phyloP scores from a whole-genome alignment of 64 coral and sea anemone species.

The Pocillopora verrucosa region DNA sequence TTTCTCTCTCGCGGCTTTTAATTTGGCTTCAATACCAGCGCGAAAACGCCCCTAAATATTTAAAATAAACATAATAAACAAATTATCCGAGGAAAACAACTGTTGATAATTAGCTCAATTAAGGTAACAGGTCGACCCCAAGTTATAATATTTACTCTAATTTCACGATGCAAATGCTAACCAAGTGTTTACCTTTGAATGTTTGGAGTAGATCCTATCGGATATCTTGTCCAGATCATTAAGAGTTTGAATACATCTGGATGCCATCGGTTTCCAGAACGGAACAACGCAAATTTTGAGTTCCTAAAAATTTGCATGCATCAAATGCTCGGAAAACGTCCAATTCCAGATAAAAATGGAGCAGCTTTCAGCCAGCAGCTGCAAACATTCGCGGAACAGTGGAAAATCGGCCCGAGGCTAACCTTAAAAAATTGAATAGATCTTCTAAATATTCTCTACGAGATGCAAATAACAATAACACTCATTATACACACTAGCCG shows the following conservation, averaged over 20 bases:
- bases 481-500: neutral
- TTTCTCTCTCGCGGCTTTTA: conserved; percentile 59
- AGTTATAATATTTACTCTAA: neutral
- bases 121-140: neutral
- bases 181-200: conserved; percentile 64
- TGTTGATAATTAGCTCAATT: neutral
- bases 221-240: conserved; percentile 91
- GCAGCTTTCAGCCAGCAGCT: neutral
- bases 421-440: neutral
- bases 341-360: neutral
- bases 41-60: conserved; percentile 40
- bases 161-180: neutral
- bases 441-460: neutral
- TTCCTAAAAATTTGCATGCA: neutral
- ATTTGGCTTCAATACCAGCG: conserved; percentile 54
- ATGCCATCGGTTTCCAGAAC: conserved; percentile 47
- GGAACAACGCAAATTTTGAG: neutral
- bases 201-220: conserved; percentile 72
- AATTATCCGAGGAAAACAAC: neutral
- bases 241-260: conserved; percentile 75
- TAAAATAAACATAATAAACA: conserved; percentile 1
- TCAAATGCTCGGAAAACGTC: neutral
- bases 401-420: neutral
- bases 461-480: conserved; percentile 37
- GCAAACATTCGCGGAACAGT: neutral